Evolutionary conservation across 2,888 invertebrate genomes (phyloP), one percentile per base, ranked within the genome.

Genomic region (Cheilosia soror): DNA sequence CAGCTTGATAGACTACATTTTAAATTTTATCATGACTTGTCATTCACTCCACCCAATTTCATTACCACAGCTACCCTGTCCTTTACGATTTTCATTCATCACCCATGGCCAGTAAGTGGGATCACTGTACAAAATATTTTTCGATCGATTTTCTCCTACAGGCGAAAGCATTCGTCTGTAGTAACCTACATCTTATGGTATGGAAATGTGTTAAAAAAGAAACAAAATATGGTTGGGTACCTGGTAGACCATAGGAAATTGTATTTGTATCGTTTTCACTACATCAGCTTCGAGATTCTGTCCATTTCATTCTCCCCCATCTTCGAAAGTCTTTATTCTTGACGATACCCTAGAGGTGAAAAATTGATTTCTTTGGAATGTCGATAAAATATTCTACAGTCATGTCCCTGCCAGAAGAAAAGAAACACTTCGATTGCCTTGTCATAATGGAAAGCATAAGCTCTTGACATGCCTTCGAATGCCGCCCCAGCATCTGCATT

Each of bases 341-440:
- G 20, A 40, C 29, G 63, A 66, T 75, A 37, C 15, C 37, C 58
- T 76, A 58, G 57, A 55, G 63, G 27, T 44, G 29, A 65, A 20
- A 60, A 79, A 65, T 65, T 51, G 65, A 58, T 60, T 80, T 60
- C 57, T 58, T 47, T 4, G 2, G n/a, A 58, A 27, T 47, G 20
- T 58, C 15, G n/a, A 20, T 15, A 42, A 37, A 53, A 27, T 65
- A 57, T 57, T 58, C 31, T 51, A 53, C 40, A 51, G 33, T 31
- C 42, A 44, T 57, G 65, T 66, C 65, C 40, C 60, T 72, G 65
- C 31, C 44, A 72, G 31, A 9, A n/a, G 20, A 9, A n/a, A n/a
- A 37, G 4, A 44, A 53, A 33, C 15, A 65, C 40, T 49, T 58
- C 20, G 29, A 37, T 65, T 49, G 25, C 15, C 7, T 29, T 49